These are phyloP conservation scores for Eulemur rufifrons DNA, from an alignment of 2,113 vertebrate species.

Conservation along the genomic window DNA sequence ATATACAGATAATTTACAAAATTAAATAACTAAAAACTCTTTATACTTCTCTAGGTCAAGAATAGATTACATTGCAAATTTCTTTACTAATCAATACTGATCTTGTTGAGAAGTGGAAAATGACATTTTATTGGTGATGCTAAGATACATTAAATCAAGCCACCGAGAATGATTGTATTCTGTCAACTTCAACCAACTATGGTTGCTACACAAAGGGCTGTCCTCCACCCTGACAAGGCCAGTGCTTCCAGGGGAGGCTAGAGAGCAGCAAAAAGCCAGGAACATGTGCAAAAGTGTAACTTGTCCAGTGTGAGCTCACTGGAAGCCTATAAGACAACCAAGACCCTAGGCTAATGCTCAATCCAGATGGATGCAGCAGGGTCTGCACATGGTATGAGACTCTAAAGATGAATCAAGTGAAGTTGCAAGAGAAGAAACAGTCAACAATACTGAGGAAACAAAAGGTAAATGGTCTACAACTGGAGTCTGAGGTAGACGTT, in stretches of 20 bases:
- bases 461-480: background rate
- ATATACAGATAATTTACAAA: background rate
- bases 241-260: background rate
- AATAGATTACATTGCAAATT: background rate
- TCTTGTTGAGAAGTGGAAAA: background rate
- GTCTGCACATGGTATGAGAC: background rate
- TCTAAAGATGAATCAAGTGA: background rate
- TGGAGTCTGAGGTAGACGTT: background rate
- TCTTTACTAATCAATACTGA: background rate
- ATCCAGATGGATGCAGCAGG: background rate
- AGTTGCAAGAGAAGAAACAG: background rate
- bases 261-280: background rate
- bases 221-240: background rate
- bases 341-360: background rate
- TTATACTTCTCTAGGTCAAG: background rate
- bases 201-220: background rate
- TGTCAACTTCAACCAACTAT: background rate
- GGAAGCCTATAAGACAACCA: background rate
- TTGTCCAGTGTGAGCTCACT: background rate
- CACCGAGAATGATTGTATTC: background rate
- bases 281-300: background rate
- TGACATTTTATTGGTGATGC: background rate
- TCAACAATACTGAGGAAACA: background rate
- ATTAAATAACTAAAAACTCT: background rate
- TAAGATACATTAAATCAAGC: slow-evolving; percentile 31